These are phyloP conservation scores for Cassiopea andromeda DNA, from an alignment of 30 jellyfish, hydroid and myxozoan species.

Conservation along the genomic window DNA sequence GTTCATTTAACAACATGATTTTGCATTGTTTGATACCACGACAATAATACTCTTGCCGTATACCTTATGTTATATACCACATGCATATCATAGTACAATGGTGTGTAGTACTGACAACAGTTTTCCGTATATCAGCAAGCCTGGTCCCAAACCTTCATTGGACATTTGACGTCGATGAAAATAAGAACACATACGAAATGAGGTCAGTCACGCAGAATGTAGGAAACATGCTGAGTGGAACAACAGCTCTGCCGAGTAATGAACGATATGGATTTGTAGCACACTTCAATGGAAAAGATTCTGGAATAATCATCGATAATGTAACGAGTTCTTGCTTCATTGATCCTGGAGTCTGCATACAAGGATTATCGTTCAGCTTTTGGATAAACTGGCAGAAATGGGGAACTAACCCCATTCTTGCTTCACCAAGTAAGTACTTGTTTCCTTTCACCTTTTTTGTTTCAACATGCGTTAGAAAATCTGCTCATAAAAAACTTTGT, in stretches of 20 bases:
- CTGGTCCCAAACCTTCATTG: conserved; percentile 47
- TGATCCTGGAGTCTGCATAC: conserved; percentile 23
- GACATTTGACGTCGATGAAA: conserved; percentile 40
- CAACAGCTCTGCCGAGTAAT: background rate
- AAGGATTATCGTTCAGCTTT: conserved; percentile 39
- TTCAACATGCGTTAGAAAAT: no score
- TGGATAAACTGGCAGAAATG: conserved; percentile 45
- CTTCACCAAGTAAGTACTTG: background rate
- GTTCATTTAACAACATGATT: no score
- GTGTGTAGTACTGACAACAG: no score
- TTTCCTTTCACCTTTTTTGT: background rate
- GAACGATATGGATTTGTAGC: conserved; percentile 50
- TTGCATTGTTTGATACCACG: no score
- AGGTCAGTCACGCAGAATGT: conserved; percentile 42
- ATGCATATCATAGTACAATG: no score
- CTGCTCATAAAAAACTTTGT: no score
- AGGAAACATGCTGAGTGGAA: conserved; percentile 31
- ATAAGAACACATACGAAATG: conserved; percentile 12
- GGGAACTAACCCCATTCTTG: background rate
- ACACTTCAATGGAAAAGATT: conserved; percentile 17
- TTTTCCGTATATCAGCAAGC: background rate
- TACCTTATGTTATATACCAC: no score
- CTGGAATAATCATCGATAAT: conserved; percentile 49
- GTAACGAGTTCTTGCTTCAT: conserved; percentile 56
- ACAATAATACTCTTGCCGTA: no score